A percentile compares a stretch with the other conserved stretches of the same genome.
phyloP scores from a whole-genome alignment of 2,113 vertebrate species.

The Trachemys scripta region DNA sequence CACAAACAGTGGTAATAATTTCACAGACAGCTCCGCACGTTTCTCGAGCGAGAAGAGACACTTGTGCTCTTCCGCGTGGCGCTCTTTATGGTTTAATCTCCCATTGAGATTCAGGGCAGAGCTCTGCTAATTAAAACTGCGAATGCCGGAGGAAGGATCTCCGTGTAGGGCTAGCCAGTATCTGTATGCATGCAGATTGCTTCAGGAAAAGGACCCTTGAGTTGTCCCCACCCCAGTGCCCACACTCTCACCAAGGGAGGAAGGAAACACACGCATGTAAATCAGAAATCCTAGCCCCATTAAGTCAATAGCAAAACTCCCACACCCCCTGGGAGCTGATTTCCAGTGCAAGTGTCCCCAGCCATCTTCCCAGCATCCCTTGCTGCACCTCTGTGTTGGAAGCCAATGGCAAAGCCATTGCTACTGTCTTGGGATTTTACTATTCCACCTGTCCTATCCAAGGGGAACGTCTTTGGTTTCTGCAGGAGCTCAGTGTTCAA shows the following conservation, averaged over 20 bases:
- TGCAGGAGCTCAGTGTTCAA: rapidly evolving
- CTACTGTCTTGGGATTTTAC: not conserved
- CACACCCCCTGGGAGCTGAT: not conserved
- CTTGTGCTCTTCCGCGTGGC: conserved; percentile 38
- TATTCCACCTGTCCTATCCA: rapidly evolving
- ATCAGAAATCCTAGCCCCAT: not conserved
- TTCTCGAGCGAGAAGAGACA: conserved; percentile 67
- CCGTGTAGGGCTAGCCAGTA: conserved; percentile 47
- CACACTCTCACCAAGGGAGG: not conserved
- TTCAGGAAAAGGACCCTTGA: conserved; percentile 43
- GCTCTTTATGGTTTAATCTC: conserved; percentile 65
- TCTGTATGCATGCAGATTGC: conserved; percentile 44
- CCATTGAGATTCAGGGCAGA: conserved; percentile 77
- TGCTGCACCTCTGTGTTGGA: rapidly evolving
- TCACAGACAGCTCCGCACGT: conserved; percentile 43
- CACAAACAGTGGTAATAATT: conserved; percentile 69
- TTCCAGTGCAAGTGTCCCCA: not conserved
- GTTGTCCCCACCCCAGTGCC: not conserved
- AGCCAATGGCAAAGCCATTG: rapidly evolving
- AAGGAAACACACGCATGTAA: conserved; percentile 26
- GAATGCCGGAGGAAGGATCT: conserved; percentile 71
- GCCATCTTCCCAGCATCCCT: not conserved
- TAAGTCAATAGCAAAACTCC: not conserved
- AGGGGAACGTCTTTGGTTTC: not conserved
- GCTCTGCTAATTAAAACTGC: conserved; percentile 74